Evolutionary conservation across 2,797 vertebrate species (phyloP).

Genomic region (Nasua narica): DNA sequence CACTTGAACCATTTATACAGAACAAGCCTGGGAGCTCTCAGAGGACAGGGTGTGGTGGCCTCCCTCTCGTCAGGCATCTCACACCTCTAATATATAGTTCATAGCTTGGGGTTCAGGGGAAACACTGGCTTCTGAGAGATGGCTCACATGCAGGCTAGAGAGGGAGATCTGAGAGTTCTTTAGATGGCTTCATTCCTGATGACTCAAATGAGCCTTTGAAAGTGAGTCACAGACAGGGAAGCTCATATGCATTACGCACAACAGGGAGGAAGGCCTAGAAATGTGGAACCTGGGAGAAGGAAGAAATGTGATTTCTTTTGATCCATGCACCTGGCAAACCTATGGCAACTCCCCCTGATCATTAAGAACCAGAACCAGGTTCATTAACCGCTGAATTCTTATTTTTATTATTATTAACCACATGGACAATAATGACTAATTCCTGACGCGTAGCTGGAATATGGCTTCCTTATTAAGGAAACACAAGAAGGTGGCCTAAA

Average conservation of each 20-base stretch:
- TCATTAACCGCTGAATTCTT: constrained; percentile 55
- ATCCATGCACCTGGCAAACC: constrained; percentile 45
- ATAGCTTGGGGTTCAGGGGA: neutral
- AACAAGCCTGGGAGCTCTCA: neutral
- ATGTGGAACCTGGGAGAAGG: neutral
- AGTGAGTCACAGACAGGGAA: neutral
- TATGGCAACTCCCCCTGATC: neutral
- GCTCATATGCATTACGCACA: neutral
- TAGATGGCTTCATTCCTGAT: constrained; percentile 74
- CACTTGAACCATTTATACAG: neutral
- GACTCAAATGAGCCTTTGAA: constrained; percentile 67
- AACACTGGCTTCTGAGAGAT: neutral
- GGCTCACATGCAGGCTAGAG: neutral
- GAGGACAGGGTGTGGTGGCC: neutral
- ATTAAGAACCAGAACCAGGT: neutral
- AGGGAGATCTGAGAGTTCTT: constrained; percentile 58
- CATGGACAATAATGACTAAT: neutral
- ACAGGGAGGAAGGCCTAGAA: neutral
- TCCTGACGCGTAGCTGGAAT: neutral
- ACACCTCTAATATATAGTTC: neutral
- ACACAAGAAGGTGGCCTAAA: neutral
- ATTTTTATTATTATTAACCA: constrained; percentile 11
- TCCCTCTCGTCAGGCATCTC: neutral
- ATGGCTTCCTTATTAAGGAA: neutral
- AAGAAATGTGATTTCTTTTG: constrained; percentile 33